A percentile compares a stretch with the other conserved stretches of the same genome.
phyloP scores from a whole-genome alignment of 2,797 vertebrate species.

The Clarias pachynema region DNA sequence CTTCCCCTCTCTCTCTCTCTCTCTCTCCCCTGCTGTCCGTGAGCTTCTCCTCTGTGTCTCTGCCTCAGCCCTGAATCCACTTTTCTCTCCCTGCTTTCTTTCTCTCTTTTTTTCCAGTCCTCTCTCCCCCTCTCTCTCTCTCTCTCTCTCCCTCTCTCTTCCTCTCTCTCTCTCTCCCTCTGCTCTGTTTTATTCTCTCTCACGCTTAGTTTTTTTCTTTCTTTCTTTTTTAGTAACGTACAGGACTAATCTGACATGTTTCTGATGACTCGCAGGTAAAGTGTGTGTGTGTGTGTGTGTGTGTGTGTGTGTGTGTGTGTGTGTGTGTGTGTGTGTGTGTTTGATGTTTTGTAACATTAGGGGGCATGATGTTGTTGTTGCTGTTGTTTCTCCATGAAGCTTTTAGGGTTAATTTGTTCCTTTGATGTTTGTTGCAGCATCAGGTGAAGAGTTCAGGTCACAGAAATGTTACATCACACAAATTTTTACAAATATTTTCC shows the following conservation, averaged over 20 bases:
- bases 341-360: neutral
- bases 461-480: too few species aligned
- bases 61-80: constrained; percentile 8
- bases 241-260: constrained; percentile 55
- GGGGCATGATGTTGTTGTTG: neutral
- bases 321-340: neutral
- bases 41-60: neutral
- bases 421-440: too few species aligned
- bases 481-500: neutral
- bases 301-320: neutral
- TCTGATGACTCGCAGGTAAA: constrained; percentile 55
- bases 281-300: neutral
- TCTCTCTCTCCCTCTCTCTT: constrained; percentile 25
- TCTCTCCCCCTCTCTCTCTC: constrained; percentile 23
- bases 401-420: neutral
- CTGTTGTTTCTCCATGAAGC: neutral
- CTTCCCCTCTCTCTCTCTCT: neutral
- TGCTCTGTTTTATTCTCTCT: constrained; percentile 22
- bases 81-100: neutral
- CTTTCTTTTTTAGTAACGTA: constrained; percentile 13
- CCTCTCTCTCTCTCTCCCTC: constrained; percentile 25
- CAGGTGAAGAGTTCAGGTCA: neutral
- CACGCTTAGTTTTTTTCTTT: constrained; percentile 14
- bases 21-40: neutral
- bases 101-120: neutral